A percentile compares a stretch with the other conserved stretches of the same genome.
Conservation (phyloP, 2,113 vertebrate genomes). For the Pseudopodoces humilis region DNA sequence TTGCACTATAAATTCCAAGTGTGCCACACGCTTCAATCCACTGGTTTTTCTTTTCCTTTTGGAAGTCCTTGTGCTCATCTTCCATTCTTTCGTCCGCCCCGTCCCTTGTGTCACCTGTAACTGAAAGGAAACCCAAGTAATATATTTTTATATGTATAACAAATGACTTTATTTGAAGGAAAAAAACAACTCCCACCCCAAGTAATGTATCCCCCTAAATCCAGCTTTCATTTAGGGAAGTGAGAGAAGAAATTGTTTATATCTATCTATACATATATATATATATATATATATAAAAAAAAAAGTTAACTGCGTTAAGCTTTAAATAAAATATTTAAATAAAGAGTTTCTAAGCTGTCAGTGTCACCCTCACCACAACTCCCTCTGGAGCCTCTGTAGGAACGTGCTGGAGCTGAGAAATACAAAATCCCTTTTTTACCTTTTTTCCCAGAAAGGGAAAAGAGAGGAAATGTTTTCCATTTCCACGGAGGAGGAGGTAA, state of each 20-base stretch:
- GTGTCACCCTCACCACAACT: not conserved
- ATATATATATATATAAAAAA: not conserved
- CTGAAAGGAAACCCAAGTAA: slow-evolving; percentile 9
- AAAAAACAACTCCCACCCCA: not conserved
- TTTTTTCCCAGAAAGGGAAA: not conserved
- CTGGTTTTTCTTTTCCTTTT: not conserved
- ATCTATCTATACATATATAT: not conserved
- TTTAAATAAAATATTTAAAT: slow-evolving; percentile 33
- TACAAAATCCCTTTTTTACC: not conserved
- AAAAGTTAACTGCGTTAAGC: not conserved
- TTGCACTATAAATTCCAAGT: not conserved
- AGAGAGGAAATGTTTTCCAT: not conserved
- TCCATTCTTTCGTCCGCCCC: not conserved
- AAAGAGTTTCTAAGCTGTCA: not conserved
- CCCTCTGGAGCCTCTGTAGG: not conserved
- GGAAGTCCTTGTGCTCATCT: not conserved
- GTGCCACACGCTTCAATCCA: not conserved
- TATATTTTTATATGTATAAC: slow-evolving; percentile 45
- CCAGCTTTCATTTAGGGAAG: slow-evolving; percentile 19
- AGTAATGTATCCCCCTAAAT: not conserved
- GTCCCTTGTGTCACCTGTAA: not conserved
- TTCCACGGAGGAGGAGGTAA: not conserved
- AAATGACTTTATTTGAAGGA: slow-evolving; percentile 26
- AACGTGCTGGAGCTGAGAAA: not conserved
- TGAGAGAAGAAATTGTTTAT: not conserved